Evolutionary conservation across 1,140 invertebrate genomes (phyloP).

Genomic region (Brachionus sp.): DNA sequence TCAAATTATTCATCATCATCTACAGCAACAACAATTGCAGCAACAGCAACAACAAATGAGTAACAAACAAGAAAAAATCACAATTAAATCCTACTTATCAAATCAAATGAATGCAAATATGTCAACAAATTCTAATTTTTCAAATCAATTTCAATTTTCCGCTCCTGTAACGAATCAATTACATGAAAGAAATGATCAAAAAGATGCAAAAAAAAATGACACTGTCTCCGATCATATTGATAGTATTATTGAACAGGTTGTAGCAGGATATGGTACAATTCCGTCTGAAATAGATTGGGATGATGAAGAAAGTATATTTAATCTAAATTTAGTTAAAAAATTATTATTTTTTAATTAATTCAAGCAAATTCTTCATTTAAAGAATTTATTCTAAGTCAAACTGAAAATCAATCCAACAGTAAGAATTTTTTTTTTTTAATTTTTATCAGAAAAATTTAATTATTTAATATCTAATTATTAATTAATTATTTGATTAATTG

Average conservation of each 20-base stretch:
- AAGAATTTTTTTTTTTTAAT: neutral
- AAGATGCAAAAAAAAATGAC: neutral
- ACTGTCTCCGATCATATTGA: slow-evolving; percentile 17
- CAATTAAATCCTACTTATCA: neutral
- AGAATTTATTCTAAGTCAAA: neutral
- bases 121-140: neutral
- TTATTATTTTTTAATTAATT: neutral
- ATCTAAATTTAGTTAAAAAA: neutral
- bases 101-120: slow-evolving; percentile 1
- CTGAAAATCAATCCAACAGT: slow-evolving; percentile 15
- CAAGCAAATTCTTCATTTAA: neutral
- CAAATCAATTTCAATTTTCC: neutral
- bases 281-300: neutral
- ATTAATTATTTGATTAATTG: too few species aligned
- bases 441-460: too few species aligned
- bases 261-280: neutral
- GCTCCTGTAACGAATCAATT: neutral
- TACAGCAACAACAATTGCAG: slow-evolving; percentile 47
- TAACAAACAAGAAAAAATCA: slow-evolving; percentile 14
- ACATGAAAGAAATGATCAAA: neutral
- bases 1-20: slow-evolving; percentile 35
- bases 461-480: too few species aligned
- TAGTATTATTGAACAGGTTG: slow-evolving; percentile 8
- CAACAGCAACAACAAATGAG: slow-evolving; percentile 39
- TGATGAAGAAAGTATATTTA: slow-evolving; percentile 11